Conservation (phyloP, 2,888 invertebrate genomes). For the Troilus luridus region DNA sequence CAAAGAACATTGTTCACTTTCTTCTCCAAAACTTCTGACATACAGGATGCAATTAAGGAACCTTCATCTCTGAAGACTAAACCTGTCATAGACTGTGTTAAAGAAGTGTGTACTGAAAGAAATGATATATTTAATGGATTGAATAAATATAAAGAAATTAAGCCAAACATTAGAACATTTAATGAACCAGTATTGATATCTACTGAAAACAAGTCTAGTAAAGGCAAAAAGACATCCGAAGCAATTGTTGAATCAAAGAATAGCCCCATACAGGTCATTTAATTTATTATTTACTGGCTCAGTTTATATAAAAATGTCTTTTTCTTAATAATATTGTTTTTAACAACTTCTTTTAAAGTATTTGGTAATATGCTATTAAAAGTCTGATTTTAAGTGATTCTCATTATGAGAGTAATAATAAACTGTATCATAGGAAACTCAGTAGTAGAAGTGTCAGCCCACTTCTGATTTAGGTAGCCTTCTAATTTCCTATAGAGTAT, state of each 20-base stretch:
- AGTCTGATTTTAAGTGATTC: no score
- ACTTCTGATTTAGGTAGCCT: no score
- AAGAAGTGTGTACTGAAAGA: background rate
- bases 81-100: background rate
- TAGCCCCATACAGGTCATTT: constrained; percentile 5
- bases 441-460: no score
- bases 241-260: background rate
- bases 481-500: no score
- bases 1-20: constrained; percentile 9
- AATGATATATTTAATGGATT: background rate
- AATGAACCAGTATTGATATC: background rate
- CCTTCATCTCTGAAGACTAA: background rate
- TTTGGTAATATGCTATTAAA: no score
- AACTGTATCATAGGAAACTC: no score
- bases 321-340: no score
- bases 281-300: background rate
- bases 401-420: no score
- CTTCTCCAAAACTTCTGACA: background rate
- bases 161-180: background rate
- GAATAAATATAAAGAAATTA: background rate
- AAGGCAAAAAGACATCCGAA: background rate
- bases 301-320: no score
- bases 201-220: background rate
- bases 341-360: no score
- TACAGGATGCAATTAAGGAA: background rate